Evolutionary conservation across 2,113 vertebrate species (phyloP).

Genomic region (Dipodomys ordii): DNA sequence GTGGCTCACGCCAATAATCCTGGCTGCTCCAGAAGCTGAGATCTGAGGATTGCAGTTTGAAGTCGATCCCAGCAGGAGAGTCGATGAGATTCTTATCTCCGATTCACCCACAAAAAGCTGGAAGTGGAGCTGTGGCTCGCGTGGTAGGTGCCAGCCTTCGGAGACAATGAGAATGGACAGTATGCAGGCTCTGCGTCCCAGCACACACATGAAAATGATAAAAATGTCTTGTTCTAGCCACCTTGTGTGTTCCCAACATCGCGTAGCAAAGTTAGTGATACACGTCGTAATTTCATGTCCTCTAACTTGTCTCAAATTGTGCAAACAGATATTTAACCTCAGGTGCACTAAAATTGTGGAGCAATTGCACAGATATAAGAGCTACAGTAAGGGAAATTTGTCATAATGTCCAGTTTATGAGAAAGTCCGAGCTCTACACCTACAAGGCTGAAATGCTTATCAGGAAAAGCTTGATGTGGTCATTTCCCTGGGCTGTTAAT

Average conservation of each 20-base stretch:
- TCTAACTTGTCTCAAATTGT: conserved; percentile 47
- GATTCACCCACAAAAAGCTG: too few species aligned
- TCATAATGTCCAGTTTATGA: conserved; percentile 56
- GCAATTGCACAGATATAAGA: conserved; percentile 66
- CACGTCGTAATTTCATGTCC: background rate
- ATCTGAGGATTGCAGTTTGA: too few species aligned
- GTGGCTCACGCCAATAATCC: too few species aligned
- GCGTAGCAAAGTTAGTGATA: background rate
- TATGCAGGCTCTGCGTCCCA: too few species aligned
- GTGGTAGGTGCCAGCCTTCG: too few species aligned
- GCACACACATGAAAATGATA: too few species aligned
- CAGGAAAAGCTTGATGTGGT: conserved; percentile 32
- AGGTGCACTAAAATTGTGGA: conserved; percentile 19
- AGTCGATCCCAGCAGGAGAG: too few species aligned
- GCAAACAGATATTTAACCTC: conserved; percentile 60
- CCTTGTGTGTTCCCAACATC: background rate
- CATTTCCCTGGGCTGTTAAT: conserved; percentile 58
- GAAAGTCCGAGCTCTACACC: conserved; percentile 53
- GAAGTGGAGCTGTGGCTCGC: too few species aligned
- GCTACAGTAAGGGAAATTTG: conserved; percentile 53
- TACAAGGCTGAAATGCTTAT: conserved; percentile 45
- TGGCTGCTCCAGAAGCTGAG: too few species aligned
- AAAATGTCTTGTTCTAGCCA: background rate
- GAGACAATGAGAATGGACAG: too few species aligned
- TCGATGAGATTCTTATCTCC: too few species aligned